phyloP scores from a whole-genome alignment of 1,140 invertebrate genomes.

The Portunus trituberculatus region DNA sequence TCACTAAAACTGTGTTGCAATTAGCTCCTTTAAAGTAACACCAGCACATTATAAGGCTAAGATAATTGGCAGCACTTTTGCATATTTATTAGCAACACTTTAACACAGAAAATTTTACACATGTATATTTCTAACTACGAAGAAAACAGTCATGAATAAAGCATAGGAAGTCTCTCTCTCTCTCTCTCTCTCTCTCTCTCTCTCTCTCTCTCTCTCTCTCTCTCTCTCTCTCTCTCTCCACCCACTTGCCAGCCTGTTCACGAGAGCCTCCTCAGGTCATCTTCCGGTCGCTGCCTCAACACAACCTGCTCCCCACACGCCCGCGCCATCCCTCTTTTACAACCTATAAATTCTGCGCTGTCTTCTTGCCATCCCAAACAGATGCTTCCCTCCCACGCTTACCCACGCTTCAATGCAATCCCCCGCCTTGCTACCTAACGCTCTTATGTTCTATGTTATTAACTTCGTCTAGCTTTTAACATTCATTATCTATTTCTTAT shows the following conservation, averaged over 20 bases:
- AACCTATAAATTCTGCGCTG: neutral
- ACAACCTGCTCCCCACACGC: neutral
- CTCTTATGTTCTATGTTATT: neutral
- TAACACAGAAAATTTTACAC: no score
- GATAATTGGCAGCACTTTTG: no score
- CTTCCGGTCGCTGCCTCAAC: neutral
- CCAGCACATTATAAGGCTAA: no score
- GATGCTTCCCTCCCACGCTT: neutral
- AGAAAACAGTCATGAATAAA: no score
- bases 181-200: conserved; percentile 20
- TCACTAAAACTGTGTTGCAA: no score
- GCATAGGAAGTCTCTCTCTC: neutral
- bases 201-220: conserved; percentile 20
- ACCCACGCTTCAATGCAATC: neutral
- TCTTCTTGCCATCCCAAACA: neutral
- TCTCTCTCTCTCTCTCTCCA: neutral
- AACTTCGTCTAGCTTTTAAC: neutral
- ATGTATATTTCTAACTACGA: no score
- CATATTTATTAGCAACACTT: no score
- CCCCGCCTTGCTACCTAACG: neutral
- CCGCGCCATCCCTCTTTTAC: neutral
- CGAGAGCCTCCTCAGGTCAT: no score
- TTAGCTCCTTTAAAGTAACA: no score
- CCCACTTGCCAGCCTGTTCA: neutral
- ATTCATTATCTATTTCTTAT: no score